Percentiles rank a stretch among this genome's conserved stretches.
Evolutionary conservation across 2,113 vertebrate genomes (phyloP).

Genomic region (Candoia aspera): DNA sequence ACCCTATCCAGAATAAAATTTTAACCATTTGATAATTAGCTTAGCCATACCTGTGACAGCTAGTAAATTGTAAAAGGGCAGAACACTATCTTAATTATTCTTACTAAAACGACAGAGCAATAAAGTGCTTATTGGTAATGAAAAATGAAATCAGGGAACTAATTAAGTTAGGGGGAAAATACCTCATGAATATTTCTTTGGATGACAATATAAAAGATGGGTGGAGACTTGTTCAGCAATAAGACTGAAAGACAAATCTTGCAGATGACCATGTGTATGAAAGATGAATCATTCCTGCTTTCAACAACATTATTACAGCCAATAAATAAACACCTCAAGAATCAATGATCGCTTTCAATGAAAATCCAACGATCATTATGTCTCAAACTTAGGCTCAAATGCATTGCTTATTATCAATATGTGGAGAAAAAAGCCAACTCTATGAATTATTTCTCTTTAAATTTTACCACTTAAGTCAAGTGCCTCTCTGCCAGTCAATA

Average conservation of each 20-base stretch:
- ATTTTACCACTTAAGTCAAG: conserved; percentile 21
- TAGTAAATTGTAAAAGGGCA: conserved; percentile 66
- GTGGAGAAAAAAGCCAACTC: background rate
- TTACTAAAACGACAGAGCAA: conserved; percentile 65
- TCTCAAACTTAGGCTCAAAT: conserved; percentile 30
- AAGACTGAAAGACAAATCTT: conserved; percentile 25
- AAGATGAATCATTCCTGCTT: conserved; percentile 29
- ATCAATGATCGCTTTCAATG: background rate
- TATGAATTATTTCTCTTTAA: conserved; percentile 4
- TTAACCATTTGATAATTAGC: conserved; percentile 72
- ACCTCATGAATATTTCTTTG: conserved; percentile 54
- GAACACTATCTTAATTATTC: conserved; percentile 70
- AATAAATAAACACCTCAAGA: background rate
- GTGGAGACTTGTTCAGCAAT: background rate
- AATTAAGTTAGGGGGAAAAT: conserved; percentile 68
- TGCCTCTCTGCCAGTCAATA: conserved; percentile 5
- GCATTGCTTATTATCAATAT: conserved; percentile 9
- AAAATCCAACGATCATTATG: conserved; percentile 14
- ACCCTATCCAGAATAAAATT: conserved; percentile 59
- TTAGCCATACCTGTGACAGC: conserved; percentile 67
- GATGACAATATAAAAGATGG: conserved; percentile 29
- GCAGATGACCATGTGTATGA: conserved; percentile 2
- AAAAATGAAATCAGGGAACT: conserved; percentile 65
- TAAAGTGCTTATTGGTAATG: conserved; percentile 67
- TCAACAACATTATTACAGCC: conserved; percentile 4